These are phyloP conservation scores for Lymantria monacha DNA, from an alignment of 2,888 invertebrate species.

Conservation along the genomic window DNA sequence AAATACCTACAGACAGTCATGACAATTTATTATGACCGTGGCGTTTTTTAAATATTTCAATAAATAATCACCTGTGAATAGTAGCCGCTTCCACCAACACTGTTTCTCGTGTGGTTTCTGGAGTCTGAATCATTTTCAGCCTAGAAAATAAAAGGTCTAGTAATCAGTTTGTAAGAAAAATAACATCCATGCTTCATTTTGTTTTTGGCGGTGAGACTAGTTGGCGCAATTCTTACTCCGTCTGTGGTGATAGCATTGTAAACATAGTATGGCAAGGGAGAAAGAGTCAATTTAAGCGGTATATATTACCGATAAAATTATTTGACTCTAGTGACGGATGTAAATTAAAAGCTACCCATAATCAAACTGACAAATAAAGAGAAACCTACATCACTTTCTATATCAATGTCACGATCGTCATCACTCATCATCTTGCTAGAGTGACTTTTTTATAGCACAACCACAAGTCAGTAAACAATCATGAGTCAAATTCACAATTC, in stretches of 20 bases:
- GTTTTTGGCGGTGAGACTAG: too few species aligned
- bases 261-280: too few species aligned
- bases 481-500: conserved; percentile 36
- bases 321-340: conserved; percentile 3
- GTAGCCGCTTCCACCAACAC: conserved; percentile 85
- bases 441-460: conserved; percentile 21
- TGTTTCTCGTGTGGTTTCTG: conserved; percentile 83
- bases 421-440: conserved; percentile 89
- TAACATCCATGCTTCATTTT: too few species aligned
- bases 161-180: too few species aligned
- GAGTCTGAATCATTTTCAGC: conserved; percentile 92
- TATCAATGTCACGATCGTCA: conserved; percentile 96
- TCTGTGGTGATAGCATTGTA: too few species aligned
- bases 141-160: conserved; percentile 63
- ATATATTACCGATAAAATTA: too few species aligned
- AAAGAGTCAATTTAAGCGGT: too few species aligned
- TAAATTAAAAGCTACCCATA: conserved; percentile 40
- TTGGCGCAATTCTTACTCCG: too few species aligned
- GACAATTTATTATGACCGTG: not conserved
- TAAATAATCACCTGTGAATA: conserved; percentile 86
- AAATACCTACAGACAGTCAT: not conserved
- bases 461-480: conserved; percentile 43
- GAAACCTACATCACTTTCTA: conserved; percentile 95
- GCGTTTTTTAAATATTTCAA: not conserved
- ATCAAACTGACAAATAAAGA: conserved; percentile 40